A percentile compares a stretch with the other conserved stretches of the same genome.
Conservation (phyloP, 2,797 vertebrate genomes). For the Emys orbicularis region DNA sequence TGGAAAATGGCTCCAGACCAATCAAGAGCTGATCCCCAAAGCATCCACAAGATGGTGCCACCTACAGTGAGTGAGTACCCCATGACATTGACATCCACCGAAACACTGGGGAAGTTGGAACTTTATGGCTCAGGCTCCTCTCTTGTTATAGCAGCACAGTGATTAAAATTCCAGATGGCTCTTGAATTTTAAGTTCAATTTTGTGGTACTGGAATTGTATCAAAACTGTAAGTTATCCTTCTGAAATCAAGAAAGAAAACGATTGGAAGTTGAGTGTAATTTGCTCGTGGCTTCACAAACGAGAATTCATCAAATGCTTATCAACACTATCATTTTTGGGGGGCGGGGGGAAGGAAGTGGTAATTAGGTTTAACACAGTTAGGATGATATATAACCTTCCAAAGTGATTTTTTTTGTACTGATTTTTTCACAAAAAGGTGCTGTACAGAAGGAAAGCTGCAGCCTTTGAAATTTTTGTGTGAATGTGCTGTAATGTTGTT, state of each 20-base stretch:
- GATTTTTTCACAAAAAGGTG: background rate
- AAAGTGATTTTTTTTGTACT: background rate
- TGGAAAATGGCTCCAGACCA: too few relatives aligned
- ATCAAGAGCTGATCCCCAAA: too few relatives aligned
- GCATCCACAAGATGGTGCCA: too few relatives aligned
- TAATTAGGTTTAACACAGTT: conserved; percentile 26
- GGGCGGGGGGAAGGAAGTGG: background rate
- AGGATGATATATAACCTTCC: conserved; percentile 16
- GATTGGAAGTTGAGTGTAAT: background rate
- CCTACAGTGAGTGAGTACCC: too few relatives aligned
- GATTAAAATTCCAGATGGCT: background rate
- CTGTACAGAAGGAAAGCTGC: background rate
- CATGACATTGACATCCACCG: too few relatives aligned
- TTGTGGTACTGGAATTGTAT: background rate
- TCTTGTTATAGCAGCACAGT: too few relatives aligned
- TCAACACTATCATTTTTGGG: background rate
- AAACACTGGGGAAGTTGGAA: too few relatives aligned
- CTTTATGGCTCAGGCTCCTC: too few relatives aligned
- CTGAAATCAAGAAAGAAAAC: conserved; percentile 17
- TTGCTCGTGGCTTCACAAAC: conserved; percentile 7
- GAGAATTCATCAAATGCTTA: conserved; percentile 6
- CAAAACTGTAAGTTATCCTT: background rate
- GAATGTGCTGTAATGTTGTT: background rate
- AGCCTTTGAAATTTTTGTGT: background rate
- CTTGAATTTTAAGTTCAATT: background rate